Conservation (phyloP, 2,113 vertebrate species). For the Trichechus manatus region DNA sequence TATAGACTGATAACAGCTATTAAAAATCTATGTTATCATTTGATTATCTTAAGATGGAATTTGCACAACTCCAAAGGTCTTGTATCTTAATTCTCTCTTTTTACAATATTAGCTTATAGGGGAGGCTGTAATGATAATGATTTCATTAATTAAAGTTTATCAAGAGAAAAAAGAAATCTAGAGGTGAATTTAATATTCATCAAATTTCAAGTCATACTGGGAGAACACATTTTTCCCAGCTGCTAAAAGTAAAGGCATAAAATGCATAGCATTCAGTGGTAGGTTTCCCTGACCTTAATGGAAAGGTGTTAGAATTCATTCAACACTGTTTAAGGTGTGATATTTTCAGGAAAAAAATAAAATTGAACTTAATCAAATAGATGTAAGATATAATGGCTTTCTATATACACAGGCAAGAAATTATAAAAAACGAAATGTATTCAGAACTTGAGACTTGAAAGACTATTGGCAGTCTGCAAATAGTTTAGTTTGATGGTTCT, state of each 20-base stretch:
- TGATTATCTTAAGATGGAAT: slow-evolving; percentile 55
- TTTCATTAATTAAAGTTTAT: slow-evolving; percentile 69
- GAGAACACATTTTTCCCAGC: slow-evolving; percentile 24
- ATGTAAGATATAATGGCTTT: background rate
- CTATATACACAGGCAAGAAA: background rate
- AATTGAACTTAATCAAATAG: slow-evolving; percentile 48
- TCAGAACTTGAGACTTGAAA: slow-evolving; percentile 9
- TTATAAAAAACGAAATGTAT: slow-evolving; percentile 49
- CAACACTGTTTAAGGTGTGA: background rate
- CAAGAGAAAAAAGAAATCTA: slow-evolving; percentile 37
- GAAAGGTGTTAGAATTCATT: slow-evolving; percentile 32
- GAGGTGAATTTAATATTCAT: slow-evolving; percentile 32
- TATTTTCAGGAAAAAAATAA: slow-evolving; percentile 58
- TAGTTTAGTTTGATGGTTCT: background rate
- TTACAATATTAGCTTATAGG: slow-evolving; percentile 40
- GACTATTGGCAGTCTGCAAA: background rate
- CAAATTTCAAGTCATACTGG: slow-evolving; percentile 38
- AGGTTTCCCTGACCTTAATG: background rate
- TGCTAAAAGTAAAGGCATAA: background rate
- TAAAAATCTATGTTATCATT: slow-evolving; percentile 44
- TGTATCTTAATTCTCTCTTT: slow-evolving; percentile 29
- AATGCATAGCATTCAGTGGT: background rate
- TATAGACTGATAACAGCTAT: slow-evolving; percentile 32
- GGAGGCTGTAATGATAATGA: background rate
- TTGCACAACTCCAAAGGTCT: slow-evolving; percentile 9